Evolutionary conservation across 2,797 vertebrate genomes (phyloP).

Genomic region (Graptemys geographica): DNA sequence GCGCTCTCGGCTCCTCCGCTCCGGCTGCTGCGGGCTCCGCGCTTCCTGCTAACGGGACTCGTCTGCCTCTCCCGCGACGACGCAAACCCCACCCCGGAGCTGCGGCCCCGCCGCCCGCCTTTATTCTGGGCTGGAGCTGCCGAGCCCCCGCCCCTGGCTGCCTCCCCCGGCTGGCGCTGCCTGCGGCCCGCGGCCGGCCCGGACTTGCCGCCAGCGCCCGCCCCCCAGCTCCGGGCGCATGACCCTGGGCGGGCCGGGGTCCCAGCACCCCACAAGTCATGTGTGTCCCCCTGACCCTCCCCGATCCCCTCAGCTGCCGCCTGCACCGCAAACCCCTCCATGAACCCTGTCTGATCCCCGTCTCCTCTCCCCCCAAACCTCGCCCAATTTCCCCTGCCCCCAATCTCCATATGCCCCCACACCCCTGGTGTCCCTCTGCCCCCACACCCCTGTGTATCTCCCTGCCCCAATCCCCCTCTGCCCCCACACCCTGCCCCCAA

Average conservation of each 20-base stretch:
- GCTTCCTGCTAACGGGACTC: conserved; percentile 75
- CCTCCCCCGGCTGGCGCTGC: background rate
- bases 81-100: background rate
- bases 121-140: background rate
- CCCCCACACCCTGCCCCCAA: too few relatives aligned
- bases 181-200: background rate
- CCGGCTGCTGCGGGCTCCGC: background rate
- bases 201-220: background rate
- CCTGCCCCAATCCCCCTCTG: too few relatives aligned
- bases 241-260: background rate
- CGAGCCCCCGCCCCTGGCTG: background rate
- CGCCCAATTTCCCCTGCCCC: background rate
- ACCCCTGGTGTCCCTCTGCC: too few relatives aligned
- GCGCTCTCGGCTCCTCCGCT: background rate
- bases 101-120: conserved; percentile 36
- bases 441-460: too few relatives aligned
- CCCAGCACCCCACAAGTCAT: background rate
- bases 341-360: background rate
- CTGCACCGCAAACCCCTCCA: background rate
- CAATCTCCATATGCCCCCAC: background rate
- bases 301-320: conserved; percentile 35
- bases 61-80: background rate
- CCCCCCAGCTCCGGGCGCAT: too few relatives aligned
- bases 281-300: background rate
- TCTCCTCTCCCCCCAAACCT: background rate